Evolutionary conservation across 1,140 invertebrate genomes (phyloP).

Genomic region (Drosophila neocordata): DNA sequence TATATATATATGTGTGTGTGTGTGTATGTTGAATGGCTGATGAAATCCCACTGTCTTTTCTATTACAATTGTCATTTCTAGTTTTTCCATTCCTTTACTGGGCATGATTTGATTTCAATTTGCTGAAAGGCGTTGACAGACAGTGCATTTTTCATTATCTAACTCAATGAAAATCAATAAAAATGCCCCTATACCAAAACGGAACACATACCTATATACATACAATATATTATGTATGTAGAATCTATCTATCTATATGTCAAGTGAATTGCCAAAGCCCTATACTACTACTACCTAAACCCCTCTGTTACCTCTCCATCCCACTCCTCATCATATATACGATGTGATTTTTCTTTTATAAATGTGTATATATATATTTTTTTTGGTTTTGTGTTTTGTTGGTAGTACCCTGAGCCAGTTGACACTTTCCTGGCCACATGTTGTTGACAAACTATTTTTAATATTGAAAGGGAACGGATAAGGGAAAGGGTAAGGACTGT

Average conservation of each 20-base stretch:
- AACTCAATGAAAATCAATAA: constrained; percentile 63
- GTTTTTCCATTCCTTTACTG: constrained; percentile 4
- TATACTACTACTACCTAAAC: not conserved
- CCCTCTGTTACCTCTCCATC: too few species aligned
- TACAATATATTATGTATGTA: too few species aligned
- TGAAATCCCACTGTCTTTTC: constrained; percentile 29
- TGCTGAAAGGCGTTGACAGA: not conserved
- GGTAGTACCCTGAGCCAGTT: constrained; percentile 39
- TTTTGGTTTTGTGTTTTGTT: constrained; percentile 17
- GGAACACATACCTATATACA: not conserved
- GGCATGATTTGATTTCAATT: constrained; percentile 31
- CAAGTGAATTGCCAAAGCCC: constrained; percentile 12
- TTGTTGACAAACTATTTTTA: constrained; percentile 76
- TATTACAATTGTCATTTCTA: constrained; percentile 9
- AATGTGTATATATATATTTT: too few species aligned
- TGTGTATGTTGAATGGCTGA: constrained; percentile 6
- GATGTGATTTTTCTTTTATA: not conserved
- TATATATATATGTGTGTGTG: not conserved
- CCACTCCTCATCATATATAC: not conserved
- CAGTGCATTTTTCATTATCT: constrained; percentile 60
- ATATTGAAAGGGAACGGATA: constrained; percentile 59
- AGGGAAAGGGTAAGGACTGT: not conserved
- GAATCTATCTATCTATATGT: constrained; percentile 6
- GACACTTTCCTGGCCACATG: constrained; percentile 65
- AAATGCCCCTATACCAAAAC: constrained; percentile 42